These are phyloP conservation scores for Ophioninae sp. DNA, from an alignment of 2,888 invertebrate species.

Conservation along the genomic window DNA sequence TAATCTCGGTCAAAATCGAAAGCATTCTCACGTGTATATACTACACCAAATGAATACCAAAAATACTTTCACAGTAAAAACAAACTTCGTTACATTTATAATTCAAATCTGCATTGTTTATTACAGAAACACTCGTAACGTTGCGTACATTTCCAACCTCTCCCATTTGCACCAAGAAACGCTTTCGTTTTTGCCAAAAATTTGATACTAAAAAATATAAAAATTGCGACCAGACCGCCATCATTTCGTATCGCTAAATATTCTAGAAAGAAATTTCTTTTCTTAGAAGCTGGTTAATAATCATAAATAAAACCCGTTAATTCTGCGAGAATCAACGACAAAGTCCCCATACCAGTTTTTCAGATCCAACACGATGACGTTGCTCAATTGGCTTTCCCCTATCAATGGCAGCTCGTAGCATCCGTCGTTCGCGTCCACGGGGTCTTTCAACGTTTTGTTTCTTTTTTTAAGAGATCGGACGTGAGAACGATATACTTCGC, in stretches of 20 bases:
- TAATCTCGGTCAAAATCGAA: no score
- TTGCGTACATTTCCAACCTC: not conserved
- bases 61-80: no score
- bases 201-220: not conserved
- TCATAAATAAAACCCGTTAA: not conserved
- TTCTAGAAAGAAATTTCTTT: not conserved
- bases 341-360: not conserved
- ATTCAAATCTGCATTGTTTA: not conserved
- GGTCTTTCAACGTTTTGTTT: conserved; percentile 30
- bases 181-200: not conserved
- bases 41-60: no score
- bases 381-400: not conserved
- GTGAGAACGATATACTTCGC: conserved; percentile 14
- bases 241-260: not conserved
- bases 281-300: not conserved
- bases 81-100: no score
- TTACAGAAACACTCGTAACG: not conserved
- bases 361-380: not conserved
- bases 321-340: not conserved
- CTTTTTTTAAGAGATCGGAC: conserved; percentile 13
- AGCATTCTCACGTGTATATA: no score
- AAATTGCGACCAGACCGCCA: not conserved
- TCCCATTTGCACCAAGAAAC: not conserved
- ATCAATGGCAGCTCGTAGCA: conserved; percentile 9
- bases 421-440: conserved; percentile 33